These are phyloP conservation scores for Calephelis virginiensis DNA, from an alignment of 1,140 invertebrate species.

Conservation along the genomic window DNA sequence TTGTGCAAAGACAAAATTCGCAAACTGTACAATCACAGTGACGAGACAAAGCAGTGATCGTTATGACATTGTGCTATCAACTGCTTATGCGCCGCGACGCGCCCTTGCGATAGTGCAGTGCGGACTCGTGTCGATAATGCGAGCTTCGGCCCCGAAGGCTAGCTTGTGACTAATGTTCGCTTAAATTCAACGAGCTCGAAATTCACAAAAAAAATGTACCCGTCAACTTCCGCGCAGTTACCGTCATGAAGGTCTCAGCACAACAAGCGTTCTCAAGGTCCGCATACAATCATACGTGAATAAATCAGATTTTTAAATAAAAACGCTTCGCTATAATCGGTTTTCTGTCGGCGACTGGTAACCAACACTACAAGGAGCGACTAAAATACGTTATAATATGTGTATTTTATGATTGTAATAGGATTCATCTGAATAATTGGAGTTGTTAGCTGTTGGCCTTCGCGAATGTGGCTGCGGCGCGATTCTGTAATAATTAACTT, in stretches of 20 bases:
- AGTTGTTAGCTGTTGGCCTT: constrained; percentile 61
- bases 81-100: constrained; percentile 54
- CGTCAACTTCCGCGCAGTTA: constrained; percentile 76
- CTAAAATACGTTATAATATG: constrained; percentile 51
- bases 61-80: constrained; percentile 71
- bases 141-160: constrained; percentile 51
- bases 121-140: constrained; percentile 50
- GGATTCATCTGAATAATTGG: constrained; percentile 66
- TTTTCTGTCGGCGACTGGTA: constrained; percentile 52
- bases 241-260: constrained; percentile 73
- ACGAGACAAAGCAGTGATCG: constrained; percentile 55
- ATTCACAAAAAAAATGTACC: constrained; percentile 72
- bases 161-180: constrained; percentile 71
- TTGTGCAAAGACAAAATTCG: constrained; percentile 16
- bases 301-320: constrained; percentile 66
- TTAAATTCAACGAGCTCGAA: constrained; percentile 70
- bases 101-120: too few species aligned
- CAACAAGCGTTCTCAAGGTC: constrained; percentile 69
- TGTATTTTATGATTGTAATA: constrained; percentile 53
- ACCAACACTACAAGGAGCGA: constrained; percentile 46
- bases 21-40: constrained; percentile 24
- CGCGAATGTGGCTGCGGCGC: constrained; percentile 51
- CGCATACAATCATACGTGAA: constrained; percentile 73
- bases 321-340: constrained; percentile 60
- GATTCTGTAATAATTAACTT: constrained; percentile 75